A percentile compares a stretch with the other conserved stretches of the same genome.
phyloP scores from a whole-genome alignment of 2,888 invertebrate genomes.

The Diarsia rubi region DNA sequence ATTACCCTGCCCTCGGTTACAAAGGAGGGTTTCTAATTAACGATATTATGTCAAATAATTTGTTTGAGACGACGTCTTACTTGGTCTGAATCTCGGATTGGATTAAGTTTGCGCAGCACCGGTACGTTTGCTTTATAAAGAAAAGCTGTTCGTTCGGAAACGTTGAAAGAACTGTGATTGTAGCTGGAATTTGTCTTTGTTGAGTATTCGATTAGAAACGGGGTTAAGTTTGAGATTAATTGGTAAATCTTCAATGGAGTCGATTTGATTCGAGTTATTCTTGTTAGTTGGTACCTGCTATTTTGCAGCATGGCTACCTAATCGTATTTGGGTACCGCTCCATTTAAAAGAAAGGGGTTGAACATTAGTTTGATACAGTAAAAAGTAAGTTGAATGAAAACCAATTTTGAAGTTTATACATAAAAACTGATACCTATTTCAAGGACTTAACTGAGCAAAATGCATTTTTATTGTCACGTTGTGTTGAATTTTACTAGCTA shows the following conservation, averaged over 20 bases:
- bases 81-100: slow-evolving; percentile 84
- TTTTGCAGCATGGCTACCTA: background rate
- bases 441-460: background rate
- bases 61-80: slow-evolving; percentile 89
- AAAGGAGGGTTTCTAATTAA: slow-evolving; percentile 90
- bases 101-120: slow-evolving; percentile 86
- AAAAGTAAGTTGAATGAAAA: background rate
- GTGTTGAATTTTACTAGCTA: background rate
- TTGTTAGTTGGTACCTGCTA: background rate
- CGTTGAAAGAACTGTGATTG: slow-evolving; percentile 69
- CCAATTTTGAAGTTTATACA: background rate
- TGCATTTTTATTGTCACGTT: background rate
- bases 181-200: slow-evolving; percentile 54
- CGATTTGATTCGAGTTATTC: slow-evolving; percentile 18
- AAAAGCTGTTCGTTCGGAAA: slow-evolving; percentile 77
- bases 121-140: slow-evolving; percentile 82
- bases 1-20: slow-evolving; percentile 88
- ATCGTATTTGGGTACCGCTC: background rate
- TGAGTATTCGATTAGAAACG: slow-evolving; percentile 50
- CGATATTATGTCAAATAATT: slow-evolving; percentile 91
- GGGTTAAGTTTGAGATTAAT: slow-evolving; percentile 54
- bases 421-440: background rate
- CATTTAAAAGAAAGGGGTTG: background rate
- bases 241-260: slow-evolving; percentile 27
- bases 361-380: background rate